Evolutionary conservation across 2,113 vertebrate species (phyloP), one percentile per base, ranked within the genome.

Genomic region (Bungarus multicinctus): DNA sequence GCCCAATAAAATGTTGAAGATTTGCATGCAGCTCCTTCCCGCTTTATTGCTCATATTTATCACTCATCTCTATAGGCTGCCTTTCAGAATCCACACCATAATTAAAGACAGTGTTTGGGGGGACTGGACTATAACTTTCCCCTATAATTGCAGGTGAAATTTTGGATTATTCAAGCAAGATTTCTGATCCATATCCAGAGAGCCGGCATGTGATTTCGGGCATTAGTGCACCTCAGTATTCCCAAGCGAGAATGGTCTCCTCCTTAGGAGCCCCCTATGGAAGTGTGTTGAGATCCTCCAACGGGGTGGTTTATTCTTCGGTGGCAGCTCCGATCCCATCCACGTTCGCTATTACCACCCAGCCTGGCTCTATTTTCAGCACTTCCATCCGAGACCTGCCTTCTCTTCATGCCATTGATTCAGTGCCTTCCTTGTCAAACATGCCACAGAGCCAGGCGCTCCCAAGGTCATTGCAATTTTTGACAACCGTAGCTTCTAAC

Each of bases 121-220:
- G 93, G 97, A 98, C 96, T 98, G 98, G 99, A 98, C 97, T 98
- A 92, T 98, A 98, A 98, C 92, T 99, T 95, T 99, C 97, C 98
- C 97, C 98, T 98, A 95, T 98, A 97, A 97, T 99, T 98, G 98
- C 99, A 99, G 99, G 99, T 99, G 98, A 99, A 98, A 98, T 99
- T 97, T 98, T 99, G 98, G 99, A 99, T 98, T 99, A 99, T 97
- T 99, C 99, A 98, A 99, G 98, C 98, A 99, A 98, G 98, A 98
- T 98, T 91, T 96, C 98, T 97, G 97, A 98, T 97, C 87, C 96
- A 93, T 98, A 99, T 96, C 96, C 98, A 97, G 98, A 98, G 97
- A 98, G 98, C 96, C 97, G 96, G 10, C 98, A 98, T 96, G 96
- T 98, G 93, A 97, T 98, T 97, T 98, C 98, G 93, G 98, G 97